Base-by-base conservation (phyloP, 2,113 vertebrate species). In the Hydrochoerus hydrochaeris region DNA sequence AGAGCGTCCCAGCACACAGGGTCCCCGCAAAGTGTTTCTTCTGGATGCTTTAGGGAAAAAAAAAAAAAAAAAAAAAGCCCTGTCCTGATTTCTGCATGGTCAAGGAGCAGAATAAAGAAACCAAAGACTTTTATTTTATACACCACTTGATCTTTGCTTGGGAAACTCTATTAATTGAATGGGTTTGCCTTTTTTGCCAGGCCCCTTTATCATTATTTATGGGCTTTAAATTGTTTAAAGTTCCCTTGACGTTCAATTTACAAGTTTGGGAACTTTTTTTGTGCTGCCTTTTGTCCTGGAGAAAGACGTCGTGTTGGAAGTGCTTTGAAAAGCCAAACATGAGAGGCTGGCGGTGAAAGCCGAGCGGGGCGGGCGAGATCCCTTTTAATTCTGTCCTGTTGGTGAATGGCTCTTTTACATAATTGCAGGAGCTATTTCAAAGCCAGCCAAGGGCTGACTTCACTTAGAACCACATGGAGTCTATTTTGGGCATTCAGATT, bases 321-420 rank as follows among this genome's bases (percentile, higher is more conserved):
- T 88, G 98, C 99, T 98, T 99, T 99, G 99, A 99, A 98, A 98
- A 97, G 98, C 98, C 98, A 98, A 98, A 98, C 98, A 98, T 97
- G 98, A 99, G 98, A 99, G 98, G 98, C 86, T 98, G 96, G 98
- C 97, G 88, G 94, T 98, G 98, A 98, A 99, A 98, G 98, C 98
- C 97, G 96, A 98, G 97, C 98, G 94, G 98, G 96, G 97, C 98
- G 94, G 98, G 96, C 95, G 95, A 97, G 98, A 96, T 94, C 97
- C 98, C 98, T 98, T 98, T 98, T 98, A 98, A 98, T 98, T 98
- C 99, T 49, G 97, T 97, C 97, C 97, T 97, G 98, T 98, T 97
- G 97, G 96, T 99, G 98, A 99, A 99, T 99, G 97, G 98, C 98
- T 99, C 98, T 98, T 99, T 99, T 99, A 98, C 99, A 99, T 99